Evolutionary conservation across 2,113 vertebrate species (phyloP).

Genomic region (Dipodomys ordii): DNA sequence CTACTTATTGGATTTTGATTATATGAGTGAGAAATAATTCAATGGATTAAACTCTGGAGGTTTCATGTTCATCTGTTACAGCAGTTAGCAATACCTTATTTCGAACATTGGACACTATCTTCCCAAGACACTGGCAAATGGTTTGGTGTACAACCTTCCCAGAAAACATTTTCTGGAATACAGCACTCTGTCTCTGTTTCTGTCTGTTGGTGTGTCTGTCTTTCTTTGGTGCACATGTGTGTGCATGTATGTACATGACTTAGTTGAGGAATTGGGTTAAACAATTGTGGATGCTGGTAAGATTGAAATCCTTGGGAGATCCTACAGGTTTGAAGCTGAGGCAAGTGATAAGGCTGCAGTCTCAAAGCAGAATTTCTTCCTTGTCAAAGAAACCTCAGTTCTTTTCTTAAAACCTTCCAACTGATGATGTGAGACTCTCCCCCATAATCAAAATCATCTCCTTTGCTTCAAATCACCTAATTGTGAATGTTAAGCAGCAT

Average conservation of each 20-base stretch:
- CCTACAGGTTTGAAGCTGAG: neutral
- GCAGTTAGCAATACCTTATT: neutral
- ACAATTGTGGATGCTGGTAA: neutral
- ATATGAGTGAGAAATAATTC: neutral
- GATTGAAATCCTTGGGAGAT: neutral
- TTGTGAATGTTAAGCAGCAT: neutral
- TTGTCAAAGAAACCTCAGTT: neutral
- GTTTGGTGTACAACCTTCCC: neutral
- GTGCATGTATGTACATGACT: neutral
- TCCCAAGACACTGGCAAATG: neutral
- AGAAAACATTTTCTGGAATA: neutral
- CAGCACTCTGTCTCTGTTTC: too few species aligned
- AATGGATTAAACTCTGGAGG: neutral
- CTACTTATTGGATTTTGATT: neutral
- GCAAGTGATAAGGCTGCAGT: neutral
- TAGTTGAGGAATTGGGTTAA: neutral
- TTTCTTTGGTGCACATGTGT: neutral
- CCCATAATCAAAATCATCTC: neutral
- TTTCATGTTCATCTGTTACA: neutral
- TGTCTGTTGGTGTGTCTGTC: neutral
- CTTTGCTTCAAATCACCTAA: neutral
- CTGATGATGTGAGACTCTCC: neutral
- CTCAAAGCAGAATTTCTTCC: slow-evolving; percentile 11
- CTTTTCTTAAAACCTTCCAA: neutral
- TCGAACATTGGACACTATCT: neutral